phyloP scores from a whole-genome alignment of 1,140 invertebrate species.

The Drosophila burlai region DNA sequence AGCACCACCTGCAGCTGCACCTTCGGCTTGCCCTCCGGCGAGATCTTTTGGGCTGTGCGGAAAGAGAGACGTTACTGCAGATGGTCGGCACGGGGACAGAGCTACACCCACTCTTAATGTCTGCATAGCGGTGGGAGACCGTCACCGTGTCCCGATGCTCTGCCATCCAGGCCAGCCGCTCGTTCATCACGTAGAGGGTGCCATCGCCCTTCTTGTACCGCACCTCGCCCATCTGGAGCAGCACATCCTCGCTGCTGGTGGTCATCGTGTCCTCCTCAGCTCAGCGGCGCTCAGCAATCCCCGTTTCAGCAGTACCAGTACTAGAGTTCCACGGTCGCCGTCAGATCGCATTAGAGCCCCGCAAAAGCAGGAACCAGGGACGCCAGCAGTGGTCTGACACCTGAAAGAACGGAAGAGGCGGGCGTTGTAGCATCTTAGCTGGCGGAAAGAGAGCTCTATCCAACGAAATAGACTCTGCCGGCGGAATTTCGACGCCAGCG shows the following conservation, averaged over 20 bases:
- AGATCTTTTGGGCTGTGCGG: constrained; percentile 98
- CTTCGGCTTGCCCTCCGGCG: constrained; percentile 98
- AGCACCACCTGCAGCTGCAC: constrained; percentile 99
- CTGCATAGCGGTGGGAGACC: constrained; percentile 96
- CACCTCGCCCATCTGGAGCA: constrained; percentile 96
- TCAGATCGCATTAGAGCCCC: constrained; percentile 33
- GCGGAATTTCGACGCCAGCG: constrained; percentile 3
- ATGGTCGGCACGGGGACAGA: not conserved
- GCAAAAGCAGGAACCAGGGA: constrained; percentile 12
- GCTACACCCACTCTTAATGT: constrained; percentile 94
- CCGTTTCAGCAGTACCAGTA: constrained; percentile 17
- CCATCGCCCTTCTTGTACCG: constrained; percentile 98
- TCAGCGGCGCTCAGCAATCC: constrained; percentile 34
- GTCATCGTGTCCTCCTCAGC: constrained; percentile 65
- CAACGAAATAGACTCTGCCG: not conserved
- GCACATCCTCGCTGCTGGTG: constrained; percentile 92
- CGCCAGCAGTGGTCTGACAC: constrained; percentile 24
- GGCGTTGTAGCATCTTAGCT: constrained; percentile 20
- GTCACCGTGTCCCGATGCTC: constrained; percentile 96
- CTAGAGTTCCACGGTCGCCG: constrained; percentile 31
- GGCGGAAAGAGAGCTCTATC: not conserved
- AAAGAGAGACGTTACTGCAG: not conserved
- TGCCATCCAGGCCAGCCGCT: constrained; percentile 97
- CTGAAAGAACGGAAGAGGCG: constrained; percentile 31
- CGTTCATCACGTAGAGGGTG: constrained; percentile 97